A percentile compares a stretch with the other conserved stretches of the same genome.
These are phyloP conservation scores for Furcifer pardalis DNA, from an alignment of 2,797 vertebrate genomes.

Conservation along the genomic window DNA sequence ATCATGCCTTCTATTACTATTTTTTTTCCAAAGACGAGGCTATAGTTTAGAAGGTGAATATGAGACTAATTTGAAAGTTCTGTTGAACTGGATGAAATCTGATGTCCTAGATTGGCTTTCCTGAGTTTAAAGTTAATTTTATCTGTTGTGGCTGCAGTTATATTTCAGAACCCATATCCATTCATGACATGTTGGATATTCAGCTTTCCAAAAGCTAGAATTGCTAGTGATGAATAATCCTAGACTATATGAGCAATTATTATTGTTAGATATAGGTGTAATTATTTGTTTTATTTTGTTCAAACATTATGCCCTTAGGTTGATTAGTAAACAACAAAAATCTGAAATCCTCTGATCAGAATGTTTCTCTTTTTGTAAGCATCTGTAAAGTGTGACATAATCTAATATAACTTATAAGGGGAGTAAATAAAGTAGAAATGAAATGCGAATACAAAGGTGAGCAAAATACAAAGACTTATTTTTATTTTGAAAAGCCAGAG, in stretches of 20 bases:
- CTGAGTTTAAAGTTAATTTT: background rate
- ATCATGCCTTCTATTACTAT: background rate
- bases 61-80: background rate
- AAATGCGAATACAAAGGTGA: background rate
- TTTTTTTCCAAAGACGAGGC: background rate
- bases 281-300: too few species aligned
- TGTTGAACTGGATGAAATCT: background rate
- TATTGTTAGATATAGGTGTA: background rate
- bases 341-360: too few species aligned
- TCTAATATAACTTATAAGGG: background rate
- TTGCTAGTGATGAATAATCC: background rate
- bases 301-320: background rate
- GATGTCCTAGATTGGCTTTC: background rate
- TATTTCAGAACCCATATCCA: background rate
- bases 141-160: background rate
- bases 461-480: background rate
- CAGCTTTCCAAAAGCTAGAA: background rate
- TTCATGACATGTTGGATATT: background rate
- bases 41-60: background rate
- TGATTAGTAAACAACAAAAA: background rate
- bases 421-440: background rate
- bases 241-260: background rate
- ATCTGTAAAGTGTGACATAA: background rate
- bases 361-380: too few species aligned
- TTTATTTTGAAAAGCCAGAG: background rate